Evolutionary conservation across 2,113 vertebrate species (phyloP).

Genomic region (Toxotes jaculatrix): DNA sequence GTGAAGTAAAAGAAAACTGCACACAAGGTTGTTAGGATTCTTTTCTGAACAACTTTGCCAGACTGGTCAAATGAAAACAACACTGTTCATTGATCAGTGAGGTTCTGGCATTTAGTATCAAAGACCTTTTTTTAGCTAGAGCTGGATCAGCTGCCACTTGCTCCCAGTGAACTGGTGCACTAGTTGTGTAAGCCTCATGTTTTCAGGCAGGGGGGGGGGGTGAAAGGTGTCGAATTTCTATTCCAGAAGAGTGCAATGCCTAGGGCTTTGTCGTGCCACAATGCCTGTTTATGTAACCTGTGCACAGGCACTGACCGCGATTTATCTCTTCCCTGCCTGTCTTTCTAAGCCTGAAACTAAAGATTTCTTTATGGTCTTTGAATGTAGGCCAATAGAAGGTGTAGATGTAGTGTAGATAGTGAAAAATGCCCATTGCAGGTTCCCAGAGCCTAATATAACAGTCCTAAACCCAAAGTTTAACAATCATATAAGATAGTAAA

Average conservation of each 20-base stretch:
- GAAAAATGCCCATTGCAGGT: neutral
- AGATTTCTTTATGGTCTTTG: neutral
- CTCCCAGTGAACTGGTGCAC: neutral
- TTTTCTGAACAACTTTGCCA: neutral
- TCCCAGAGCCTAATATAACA: neutral
- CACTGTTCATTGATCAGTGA: neutral
- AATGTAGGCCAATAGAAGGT: too few relatives aligned
- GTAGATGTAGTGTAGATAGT: neutral
- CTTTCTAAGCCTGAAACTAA: neutral
- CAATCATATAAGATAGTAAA: neutral
- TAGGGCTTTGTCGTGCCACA: constrained; percentile 47
- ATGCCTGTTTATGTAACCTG: constrained; percentile 22
- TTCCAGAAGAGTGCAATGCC: constrained; percentile 39
- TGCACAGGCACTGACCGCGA: constrained; percentile 10
- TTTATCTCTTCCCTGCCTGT: neutral
- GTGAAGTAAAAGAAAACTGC: neutral
- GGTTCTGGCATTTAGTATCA: neutral
- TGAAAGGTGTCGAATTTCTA: constrained; percentile 60
- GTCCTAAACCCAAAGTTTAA: neutral
- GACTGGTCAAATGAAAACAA: neutral
- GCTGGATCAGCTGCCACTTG: neutral
- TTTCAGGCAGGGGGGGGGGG: constrained; percentile 41
- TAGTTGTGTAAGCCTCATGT: constrained; percentile 41
- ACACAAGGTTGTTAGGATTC: neutral
- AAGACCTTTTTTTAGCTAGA: neutral